Evolutionary conservation across 2,797 vertebrate genomes (phyloP).

Genomic region (Chromis chromis): DNA sequence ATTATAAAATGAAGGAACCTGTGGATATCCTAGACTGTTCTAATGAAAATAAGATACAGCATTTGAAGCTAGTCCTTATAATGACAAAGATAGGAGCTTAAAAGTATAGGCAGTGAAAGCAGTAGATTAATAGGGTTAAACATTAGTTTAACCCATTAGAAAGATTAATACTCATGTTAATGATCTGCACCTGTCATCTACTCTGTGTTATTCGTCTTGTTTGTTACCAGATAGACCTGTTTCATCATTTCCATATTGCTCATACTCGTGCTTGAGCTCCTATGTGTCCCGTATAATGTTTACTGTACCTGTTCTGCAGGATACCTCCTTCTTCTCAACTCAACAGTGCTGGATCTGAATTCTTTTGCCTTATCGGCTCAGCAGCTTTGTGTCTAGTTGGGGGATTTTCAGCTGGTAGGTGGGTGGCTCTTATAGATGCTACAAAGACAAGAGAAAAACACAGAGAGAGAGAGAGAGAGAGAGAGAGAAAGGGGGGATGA

Average conservation of each 20-base stretch:
- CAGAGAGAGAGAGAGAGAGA: constrained; percentile 44
- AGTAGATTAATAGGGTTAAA: constrained; percentile 3
- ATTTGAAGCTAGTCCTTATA: too few species aligned
- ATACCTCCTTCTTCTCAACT: constrained; percentile 35
- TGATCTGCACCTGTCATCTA: not conserved
- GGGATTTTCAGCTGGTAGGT: constrained; percentile 56
- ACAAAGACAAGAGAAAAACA: constrained; percentile 75
- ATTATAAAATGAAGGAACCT: too few species aligned
- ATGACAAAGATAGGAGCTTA: too few species aligned
- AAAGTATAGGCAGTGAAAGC: too few species aligned
- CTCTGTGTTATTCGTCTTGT: constrained; percentile 8
- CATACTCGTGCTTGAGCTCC: constrained; percentile 14
- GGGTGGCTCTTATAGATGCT: constrained; percentile 71
- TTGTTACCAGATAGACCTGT: not conserved
- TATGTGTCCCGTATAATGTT: not conserved
- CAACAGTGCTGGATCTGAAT: constrained; percentile 40
- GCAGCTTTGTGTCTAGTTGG: constrained; percentile 57
- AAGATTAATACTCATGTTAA: constrained; percentile 21
- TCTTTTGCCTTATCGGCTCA: constrained; percentile 59
- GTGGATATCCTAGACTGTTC: too few species aligned
- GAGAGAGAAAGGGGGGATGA: constrained; percentile 52
- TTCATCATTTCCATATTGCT: constrained; percentile 4
- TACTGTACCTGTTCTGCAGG: constrained; percentile 32
- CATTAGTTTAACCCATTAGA: not conserved
- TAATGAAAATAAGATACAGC: too few species aligned